Conservation (phyloP, 2,113 vertebrate genomes). For the Nerophis ophidion region DNA sequence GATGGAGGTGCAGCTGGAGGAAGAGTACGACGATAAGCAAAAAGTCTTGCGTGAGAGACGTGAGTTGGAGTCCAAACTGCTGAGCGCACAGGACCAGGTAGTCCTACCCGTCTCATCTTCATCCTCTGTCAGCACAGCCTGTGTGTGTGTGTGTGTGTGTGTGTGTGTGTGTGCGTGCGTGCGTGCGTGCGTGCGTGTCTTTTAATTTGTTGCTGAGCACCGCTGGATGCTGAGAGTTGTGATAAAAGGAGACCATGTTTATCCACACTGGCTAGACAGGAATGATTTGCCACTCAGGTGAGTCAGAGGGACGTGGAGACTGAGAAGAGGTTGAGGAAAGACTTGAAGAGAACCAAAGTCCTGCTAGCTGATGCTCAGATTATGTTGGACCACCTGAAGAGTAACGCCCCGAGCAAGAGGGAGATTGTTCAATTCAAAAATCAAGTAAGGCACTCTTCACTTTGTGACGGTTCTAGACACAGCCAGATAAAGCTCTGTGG, state of each 20-base stretch:
- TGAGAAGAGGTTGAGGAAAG: constrained; percentile 88
- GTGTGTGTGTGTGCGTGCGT: background rate
- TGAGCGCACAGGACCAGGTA: constrained; percentile 88
- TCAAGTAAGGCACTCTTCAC: constrained; percentile 72
- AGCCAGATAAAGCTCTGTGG: constrained; percentile 3
- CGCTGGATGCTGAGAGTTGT: constrained; percentile 12
- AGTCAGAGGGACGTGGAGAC: constrained; percentile 86
- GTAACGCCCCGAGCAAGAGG: constrained; percentile 91
- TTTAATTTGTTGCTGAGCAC: constrained; percentile 42
- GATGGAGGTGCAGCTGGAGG: constrained; percentile 95
- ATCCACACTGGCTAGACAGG: constrained; percentile 15
- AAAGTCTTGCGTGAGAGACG: constrained; percentile 89
- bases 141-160: constrained; percentile 11
- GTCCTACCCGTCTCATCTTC: constrained; percentile 17
- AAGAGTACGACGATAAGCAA: constrained; percentile 96
- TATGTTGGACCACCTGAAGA: constrained; percentile 97
- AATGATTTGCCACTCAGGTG: constrained; percentile 70
- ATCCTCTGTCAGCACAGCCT: constrained; percentile 20
- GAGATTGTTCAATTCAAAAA: constrained; percentile 95
- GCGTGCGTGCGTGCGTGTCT: background rate
- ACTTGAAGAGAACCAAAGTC: constrained; percentile 94
- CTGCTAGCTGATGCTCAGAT: constrained; percentile 92
- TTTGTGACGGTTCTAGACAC: background rate
- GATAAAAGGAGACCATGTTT: constrained; percentile 19
- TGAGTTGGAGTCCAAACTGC: constrained; percentile 88